Conservation (phyloP, 2,888 invertebrate species). For the Agriotes lineatus region DNA sequence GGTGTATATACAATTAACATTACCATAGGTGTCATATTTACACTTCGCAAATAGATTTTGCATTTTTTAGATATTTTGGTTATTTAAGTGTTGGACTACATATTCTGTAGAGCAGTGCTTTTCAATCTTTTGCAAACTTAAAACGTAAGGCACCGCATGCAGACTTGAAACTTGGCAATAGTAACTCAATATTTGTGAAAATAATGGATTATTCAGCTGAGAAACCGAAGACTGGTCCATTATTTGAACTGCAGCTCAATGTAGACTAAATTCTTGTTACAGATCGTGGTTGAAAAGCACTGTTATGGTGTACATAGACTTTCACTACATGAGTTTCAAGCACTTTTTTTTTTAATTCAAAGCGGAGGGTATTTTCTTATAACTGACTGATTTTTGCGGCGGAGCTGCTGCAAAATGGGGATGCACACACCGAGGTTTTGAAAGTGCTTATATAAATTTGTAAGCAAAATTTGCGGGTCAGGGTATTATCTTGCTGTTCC, state of each 20-base stretch:
- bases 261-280: too few species aligned
- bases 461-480: not conserved
- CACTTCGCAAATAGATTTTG: not conserved
- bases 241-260: too few species aligned
- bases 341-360: slow-evolving; percentile 35
- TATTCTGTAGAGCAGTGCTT: not conserved
- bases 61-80: slow-evolving; percentile 2
- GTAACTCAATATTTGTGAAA: too few species aligned
- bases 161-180: too few species aligned
- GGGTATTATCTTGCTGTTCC: not conserved
- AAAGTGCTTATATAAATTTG: slow-evolving; percentile 32
- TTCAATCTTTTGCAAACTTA: not conserved
- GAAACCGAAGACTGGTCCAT: too few species aligned
- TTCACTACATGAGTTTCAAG: slow-evolving; percentile 23
- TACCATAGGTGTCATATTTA: slow-evolving; percentile 18
- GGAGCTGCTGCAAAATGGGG: slow-evolving; percentile 1
- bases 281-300: too few species aligned
- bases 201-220: too few species aligned
- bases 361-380: slow-evolving; percentile 31
- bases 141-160: not conserved
- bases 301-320: slow-evolving; percentile 8
- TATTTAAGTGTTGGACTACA: slow-evolving; percentile 10
- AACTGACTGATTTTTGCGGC: slow-evolving; percentile 35
- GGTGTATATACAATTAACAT: slow-evolving; percentile 32
- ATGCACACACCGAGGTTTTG: slow-evolving; percentile 44